Evolutionary conservation across 2,888 invertebrate species (phyloP), one percentile per base, ranked within the genome.

Genomic region (Ctena decussata): DNA sequence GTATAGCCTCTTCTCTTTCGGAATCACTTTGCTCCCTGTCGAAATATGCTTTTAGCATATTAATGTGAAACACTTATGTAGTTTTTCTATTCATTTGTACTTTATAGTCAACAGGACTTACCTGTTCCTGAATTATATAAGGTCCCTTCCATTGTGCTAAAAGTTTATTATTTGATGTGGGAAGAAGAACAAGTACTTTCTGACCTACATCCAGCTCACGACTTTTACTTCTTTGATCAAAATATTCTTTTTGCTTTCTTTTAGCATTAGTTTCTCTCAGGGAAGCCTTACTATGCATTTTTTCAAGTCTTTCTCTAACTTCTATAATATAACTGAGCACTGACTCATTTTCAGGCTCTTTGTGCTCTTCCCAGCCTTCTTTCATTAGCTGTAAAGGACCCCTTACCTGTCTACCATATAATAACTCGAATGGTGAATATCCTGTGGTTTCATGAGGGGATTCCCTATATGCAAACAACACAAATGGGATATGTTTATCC

Each of bases 91-190:
- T 71, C 12, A 71, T 27, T 39, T 71, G 71, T n/a, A 71, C 6
- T 71, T 41, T 39, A 41, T 71, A 71, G 71, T 71, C 71, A 3
- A 71, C 71, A 15, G 39, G 39, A 71, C 71, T 71, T 37, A 71
- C 71, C n/a, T 71, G 35, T 24, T 71, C 71, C 24, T 6, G 8
- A 12, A 71, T 24, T 27, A 6, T 41, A 30, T 11, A 39, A 27
- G 71, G 71, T 6, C 71, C 41, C 21, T 71, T 71, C 71, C 71
- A 71, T n/a, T 71, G 12, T 71, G 71, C 39, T 8, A 71, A n/a
- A 5, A 71, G 8, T 37, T 71, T 71, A 37, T 37, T 71, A 5
- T 6, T 12, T 18, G 71, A 37, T 18, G 37, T 71, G 15, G 71
- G 71, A 35, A 71, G 71, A 5, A 71, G 24, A 21, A 71, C 30